Base-by-base conservation (phyloP, 2,888 invertebrate species). In the Argyresthia goedartella region DNA sequence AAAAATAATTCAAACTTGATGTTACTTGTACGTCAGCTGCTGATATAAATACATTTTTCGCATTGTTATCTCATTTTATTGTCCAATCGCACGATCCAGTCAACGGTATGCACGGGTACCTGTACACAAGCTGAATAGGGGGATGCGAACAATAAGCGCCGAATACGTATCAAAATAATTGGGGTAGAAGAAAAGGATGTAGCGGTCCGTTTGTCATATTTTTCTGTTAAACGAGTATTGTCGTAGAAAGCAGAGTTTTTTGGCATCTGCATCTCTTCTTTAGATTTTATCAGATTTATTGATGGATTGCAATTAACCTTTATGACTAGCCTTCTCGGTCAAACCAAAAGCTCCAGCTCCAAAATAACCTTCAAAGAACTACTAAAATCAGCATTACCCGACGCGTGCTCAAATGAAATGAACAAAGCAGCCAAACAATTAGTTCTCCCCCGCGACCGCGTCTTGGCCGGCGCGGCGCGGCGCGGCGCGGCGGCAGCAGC, bases 401-500 rank as follows among this genome's bases (percentile, higher is more conserved):
- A 25, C 25, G 25, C 25, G 25, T 25, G 25, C 25, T 25, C 25
- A 25, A 25, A 25, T 25, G 25, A 25, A 25, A 25, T 25, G 11
- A 16, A 45, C 45, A 45, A 45, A 45, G 44, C 14, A 45, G 44
- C 14, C 44, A 14, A 14, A 10, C 25, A 25, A 25, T n/a, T n/a
- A 25, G 25, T 25, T 2, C 25, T 6, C 6, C 25, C 25, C 25
- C 25, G n/a, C n/a, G n/a, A n/a, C 33, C 33, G 33, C 47, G 47
- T 47, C 53, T 42, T 44, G 33, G 34, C 43, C 11, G 52, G 42
- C 43, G 54, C 34, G 52, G 44, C 36, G 47, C 52, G 53, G 69
- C n/a, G n/a, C n/a, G n/a, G n/a, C n/a, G n/a, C n/a, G 69, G 73
- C 73, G 67, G 73, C 67, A 76, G 79, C 84, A 80, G 80, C 80